phyloP scores from a whole-genome alignment of 2,113 vertebrate genomes.

The Paratilapia polleni region DNA sequence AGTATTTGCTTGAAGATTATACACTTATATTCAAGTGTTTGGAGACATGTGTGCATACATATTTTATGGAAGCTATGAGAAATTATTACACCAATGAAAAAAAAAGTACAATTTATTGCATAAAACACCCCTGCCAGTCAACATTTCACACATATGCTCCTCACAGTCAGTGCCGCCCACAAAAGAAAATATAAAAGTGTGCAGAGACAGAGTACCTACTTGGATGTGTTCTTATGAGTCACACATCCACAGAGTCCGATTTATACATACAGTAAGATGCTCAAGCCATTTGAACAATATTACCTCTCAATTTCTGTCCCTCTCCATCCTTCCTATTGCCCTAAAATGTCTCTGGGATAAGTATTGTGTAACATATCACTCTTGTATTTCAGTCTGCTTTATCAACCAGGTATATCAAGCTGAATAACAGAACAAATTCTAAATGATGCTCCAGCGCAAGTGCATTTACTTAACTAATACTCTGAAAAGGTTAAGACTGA shows the following conservation, averaged over 20 bases:
- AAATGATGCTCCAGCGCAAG: conserved; percentile 12
- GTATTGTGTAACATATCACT: background rate
- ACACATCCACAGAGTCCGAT: background rate
- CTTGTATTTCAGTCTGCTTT: background rate
- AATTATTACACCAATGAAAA: background rate
- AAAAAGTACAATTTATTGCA: background rate
- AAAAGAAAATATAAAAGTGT: background rate
- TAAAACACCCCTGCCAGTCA: background rate
- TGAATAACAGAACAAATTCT: background rate
- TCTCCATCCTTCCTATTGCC: background rate
- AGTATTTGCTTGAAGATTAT: background rate
- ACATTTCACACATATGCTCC: background rate
- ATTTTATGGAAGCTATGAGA: background rate
- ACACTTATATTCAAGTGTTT: background rate
- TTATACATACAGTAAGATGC: background rate
- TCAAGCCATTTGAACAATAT: background rate
- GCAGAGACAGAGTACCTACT: conserved; percentile 1
- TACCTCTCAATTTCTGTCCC: background rate
- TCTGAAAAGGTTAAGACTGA: conserved; percentile 9
- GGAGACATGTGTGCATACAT: background rate
- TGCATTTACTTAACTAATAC: conserved; percentile 20
- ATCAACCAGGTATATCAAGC: background rate
- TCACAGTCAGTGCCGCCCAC: conserved; percentile 9
- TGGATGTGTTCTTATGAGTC: conserved; percentile 21
- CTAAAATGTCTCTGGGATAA: background rate